Conservation (phyloP, 2,113 vertebrate genomes). For the Ceyx margarethae region DNA sequence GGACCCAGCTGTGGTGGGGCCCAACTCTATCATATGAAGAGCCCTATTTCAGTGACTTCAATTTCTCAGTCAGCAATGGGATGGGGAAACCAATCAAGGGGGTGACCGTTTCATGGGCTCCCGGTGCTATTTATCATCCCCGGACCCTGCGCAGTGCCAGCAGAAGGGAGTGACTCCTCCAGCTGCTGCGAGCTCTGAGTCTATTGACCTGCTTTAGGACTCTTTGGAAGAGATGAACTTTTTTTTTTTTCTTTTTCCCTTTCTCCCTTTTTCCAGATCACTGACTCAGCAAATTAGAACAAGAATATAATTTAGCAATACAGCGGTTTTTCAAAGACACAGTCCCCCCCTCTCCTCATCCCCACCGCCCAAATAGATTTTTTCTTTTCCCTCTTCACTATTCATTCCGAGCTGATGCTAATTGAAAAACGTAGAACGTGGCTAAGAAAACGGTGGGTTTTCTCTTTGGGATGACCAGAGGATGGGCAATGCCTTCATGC, state of each 20-base stretch:
- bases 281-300: slow-evolving; percentile 75
- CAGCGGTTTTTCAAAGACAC: slow-evolving; percentile 64
- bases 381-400: slow-evolving; percentile 19
- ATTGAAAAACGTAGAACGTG: slow-evolving; percentile 22
- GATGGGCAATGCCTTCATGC: background rate
- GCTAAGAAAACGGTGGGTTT: background rate
- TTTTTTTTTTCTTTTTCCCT: background rate
- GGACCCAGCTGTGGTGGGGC: background rate
- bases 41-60: background rate
- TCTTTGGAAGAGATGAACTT: slow-evolving; percentile 63
- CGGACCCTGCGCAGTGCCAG: fast-evolving
- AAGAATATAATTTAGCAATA: slow-evolving; percentile 74
- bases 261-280: slow-evolving; percentile 73
- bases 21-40: background rate
- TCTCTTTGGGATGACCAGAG: background rate
- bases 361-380: slow-evolving; percentile 38
- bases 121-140: background rate
- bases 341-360: slow-evolving; percentile 37
- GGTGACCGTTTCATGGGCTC: background rate
- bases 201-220: slow-evolving; percentile 63
- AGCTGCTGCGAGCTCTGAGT: background rate
- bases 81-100: background rate
- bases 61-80: background rate
- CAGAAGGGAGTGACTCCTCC: background rate
- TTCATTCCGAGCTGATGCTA: slow-evolving; percentile 61